Conservation (phyloP, 2,797 vertebrate genomes). For the Propithecus perrieri region DNA sequence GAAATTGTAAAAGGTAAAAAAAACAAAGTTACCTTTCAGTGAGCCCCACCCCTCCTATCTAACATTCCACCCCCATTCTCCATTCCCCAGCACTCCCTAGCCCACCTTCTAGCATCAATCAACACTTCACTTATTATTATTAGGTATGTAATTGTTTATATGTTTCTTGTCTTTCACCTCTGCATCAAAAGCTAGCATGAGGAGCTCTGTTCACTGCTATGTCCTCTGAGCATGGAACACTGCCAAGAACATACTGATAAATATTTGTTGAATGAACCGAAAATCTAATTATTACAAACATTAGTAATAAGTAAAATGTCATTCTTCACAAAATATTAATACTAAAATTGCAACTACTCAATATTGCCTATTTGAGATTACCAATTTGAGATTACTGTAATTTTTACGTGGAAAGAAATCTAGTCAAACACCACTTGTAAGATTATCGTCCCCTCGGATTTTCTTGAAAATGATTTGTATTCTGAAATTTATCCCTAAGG, state of each 20-base stretch:
- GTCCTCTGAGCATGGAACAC: background rate
- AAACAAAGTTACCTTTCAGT: background rate
- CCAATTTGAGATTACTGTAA: background rate
- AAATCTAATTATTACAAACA: background rate
- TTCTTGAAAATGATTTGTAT: background rate
- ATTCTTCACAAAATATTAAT: conserved; percentile 40
- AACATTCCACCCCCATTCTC: background rate
- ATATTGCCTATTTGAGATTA: background rate
- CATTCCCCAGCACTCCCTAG: background rate
- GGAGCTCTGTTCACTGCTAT: background rate
- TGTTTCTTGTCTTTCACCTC: background rate
- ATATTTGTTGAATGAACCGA: conserved; percentile 41
- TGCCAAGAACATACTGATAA: background rate
- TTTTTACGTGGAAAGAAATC: background rate
- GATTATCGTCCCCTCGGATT: background rate
- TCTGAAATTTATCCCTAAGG: background rate
- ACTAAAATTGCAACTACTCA: background rate
- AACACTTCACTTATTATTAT: background rate
- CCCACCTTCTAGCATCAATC: background rate
- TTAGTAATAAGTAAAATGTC: conserved; percentile 31
- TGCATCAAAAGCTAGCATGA: background rate
- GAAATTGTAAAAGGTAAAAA: background rate
- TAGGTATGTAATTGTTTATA: background rate
- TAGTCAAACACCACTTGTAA: background rate
- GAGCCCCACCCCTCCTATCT: background rate